A percentile compares a stretch with the other conserved stretches of the same genome.
Evolutionary conservation across 1,140 invertebrate genomes (phyloP).

Genomic region (Stegodyphus dumicola): DNA sequence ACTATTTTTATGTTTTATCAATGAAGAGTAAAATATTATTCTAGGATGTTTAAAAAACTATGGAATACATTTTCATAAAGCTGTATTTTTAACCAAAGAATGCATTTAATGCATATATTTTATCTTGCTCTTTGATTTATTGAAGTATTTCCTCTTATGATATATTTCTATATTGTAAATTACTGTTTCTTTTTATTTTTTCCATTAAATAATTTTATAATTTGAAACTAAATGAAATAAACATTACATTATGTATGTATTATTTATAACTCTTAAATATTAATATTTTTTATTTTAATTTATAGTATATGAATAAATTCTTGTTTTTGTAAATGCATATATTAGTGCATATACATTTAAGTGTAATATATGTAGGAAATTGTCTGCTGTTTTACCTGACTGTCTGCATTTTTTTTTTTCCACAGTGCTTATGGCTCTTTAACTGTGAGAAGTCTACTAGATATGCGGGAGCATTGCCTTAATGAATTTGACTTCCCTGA

Average conservation of each 20-base stretch:
- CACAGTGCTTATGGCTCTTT: constrained; percentile 85
- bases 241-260: not conserved
- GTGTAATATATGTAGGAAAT: not conserved
- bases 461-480: constrained; percentile 91
- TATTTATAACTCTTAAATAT: not conserved
- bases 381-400: too few relatives aligned
- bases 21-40: too few relatives aligned
- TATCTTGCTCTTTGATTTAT: too few relatives aligned
- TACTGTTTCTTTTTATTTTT: too few relatives aligned
- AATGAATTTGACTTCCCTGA: constrained; percentile 92
- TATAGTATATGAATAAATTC: not conserved
- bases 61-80: too few relatives aligned
- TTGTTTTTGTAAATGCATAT: not conserved
- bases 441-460: constrained; percentile 87
- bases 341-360: not conserved
- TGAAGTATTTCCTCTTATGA: too few relatives aligned
- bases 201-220: too few relatives aligned
- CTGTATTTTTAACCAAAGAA: too few relatives aligned
- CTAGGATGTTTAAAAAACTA: too few relatives aligned
- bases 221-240: not conserved
- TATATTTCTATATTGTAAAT: too few relatives aligned
- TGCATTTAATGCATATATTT: too few relatives aligned
- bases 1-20: too few relatives aligned
- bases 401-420: not conserved
- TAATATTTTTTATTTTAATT: not conserved